These are phyloP conservation scores for Serripes groenlandicus DNA, from an alignment of 2,888 invertebrate species.

Conservation along the genomic window DNA sequence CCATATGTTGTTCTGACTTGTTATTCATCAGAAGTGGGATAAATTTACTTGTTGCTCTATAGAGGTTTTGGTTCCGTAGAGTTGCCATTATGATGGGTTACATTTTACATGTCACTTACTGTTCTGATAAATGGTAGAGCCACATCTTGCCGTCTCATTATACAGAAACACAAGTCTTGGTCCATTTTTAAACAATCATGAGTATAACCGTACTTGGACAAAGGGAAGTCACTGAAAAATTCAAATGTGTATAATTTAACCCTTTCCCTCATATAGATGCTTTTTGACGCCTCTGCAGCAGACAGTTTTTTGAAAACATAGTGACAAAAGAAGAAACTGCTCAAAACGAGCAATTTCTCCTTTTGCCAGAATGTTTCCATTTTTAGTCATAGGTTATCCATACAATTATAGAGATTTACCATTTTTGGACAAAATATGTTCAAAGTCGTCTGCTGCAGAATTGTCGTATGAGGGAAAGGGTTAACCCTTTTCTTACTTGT, in stretches of 20 bases:
- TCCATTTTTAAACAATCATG: slow-evolving; percentile 97
- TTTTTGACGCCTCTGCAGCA: neutral
- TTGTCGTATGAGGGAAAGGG: too few species aligned
- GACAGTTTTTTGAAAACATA: neutral
- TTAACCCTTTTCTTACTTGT: neutral
- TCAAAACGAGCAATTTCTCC: neutral
- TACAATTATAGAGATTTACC: neutral
- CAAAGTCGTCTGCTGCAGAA: too few species aligned
- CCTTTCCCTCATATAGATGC: neutral
- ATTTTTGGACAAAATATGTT: neutral
- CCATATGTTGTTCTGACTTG: too few species aligned
- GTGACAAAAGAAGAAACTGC: neutral
- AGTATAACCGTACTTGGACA: slow-evolving; percentile 97
- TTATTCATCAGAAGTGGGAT: too few species aligned
- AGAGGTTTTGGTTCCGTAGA: too few species aligned
- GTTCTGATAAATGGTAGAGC: slow-evolving; percentile 92
- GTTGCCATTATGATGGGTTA: too few species aligned
- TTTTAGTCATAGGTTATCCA: neutral
- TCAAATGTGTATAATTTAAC: slow-evolving; percentile 8
- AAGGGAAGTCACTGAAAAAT: slow-evolving; percentile 89
- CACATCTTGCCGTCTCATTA: slow-evolving; percentile 89
- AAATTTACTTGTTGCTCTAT: too few species aligned
- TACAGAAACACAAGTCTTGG: slow-evolving; percentile 90
- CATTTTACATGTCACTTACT: too few species aligned
- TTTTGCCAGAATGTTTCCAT: neutral